Evolutionary conservation across 2,888 invertebrate species (phyloP), one percentile per base, ranked within the genome.

Genomic region (Hoplodrina ambigua): DNA sequence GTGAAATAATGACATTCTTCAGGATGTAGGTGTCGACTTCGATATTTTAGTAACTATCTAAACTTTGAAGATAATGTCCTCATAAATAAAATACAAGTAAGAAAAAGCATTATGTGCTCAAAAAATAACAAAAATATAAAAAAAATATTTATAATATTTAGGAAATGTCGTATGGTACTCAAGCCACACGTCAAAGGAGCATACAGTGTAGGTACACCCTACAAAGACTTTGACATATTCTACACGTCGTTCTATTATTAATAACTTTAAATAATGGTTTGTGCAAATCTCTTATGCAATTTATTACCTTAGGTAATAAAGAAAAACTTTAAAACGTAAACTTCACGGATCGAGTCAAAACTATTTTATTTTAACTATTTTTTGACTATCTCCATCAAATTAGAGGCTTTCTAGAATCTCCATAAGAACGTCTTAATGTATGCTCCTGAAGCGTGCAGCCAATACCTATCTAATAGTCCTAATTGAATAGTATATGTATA

Each of bases 401-500:
- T 37, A 15, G 17, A 37, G 30, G 13, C 20, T 17, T 2, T 57
- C 4, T 20, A 19, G n/a, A 10, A 8, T 20, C 10, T 15, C 20
- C 20, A 46, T 8, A 13, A 33, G 10, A 33, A 41, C 17, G 15
- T 3, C 7, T 52, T 37, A 19, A 8, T 54, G 41, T 41, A 41
- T 46, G 17, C 17, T 68, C 41, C n/a, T 33, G 6, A 41, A 67
- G 49, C 25, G 49, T 49, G 37, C 33, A 30, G 67, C 55, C 50
- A 15, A 11, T 15, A 17, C 11, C 1, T 46, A 41, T 13, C 1
- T 46, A 41, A 15, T 2, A 71, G n/a, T n/a, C n/a, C n/a, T n/a
- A n/a, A n/a, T n/a, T n/a, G 63, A 17, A 33, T 20, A 58, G 17
- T 44, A 63, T 19, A 63, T 19, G 6, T 52, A 19, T 85, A 97